Evolutionary conservation across 2,888 invertebrate species (phyloP).

Genomic region (Rhingia rostrata): DNA sequence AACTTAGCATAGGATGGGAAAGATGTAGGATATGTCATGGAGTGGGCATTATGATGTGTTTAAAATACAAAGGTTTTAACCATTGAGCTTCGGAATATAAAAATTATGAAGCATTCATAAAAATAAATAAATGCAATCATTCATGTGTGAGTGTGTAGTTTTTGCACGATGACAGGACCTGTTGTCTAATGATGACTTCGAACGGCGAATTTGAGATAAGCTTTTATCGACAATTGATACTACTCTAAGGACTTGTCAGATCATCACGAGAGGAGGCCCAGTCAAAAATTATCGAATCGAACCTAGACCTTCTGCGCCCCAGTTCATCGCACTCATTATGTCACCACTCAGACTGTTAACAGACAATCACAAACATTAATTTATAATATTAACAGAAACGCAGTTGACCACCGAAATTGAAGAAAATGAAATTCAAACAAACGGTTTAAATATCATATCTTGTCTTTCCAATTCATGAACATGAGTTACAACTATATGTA

Average conservation of each 20-base stretch:
- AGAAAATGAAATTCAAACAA: conserved; percentile 21
- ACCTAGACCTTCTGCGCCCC: no score
- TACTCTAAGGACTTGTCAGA: no score
- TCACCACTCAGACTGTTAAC: no score
- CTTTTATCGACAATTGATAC: no score
- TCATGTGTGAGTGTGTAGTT: no score
- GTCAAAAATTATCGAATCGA: no score
- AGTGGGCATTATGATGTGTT: not conserved
- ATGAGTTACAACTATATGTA: conserved; percentile 18
- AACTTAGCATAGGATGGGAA: conserved; percentile 16
- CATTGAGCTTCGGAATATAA: conserved; percentile 9
- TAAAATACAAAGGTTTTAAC: conserved; percentile 17
- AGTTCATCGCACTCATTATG: no score
- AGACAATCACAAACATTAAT: not conserved
- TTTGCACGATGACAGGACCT: no score
- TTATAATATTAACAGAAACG: conserved; percentile 29
- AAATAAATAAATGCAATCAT: no score
- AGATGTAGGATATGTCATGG: conserved; percentile 14
- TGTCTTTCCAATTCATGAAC: conserved; percentile 43
- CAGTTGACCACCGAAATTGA: conserved; percentile 15
- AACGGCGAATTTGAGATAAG: no score
- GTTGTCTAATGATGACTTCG: no score
- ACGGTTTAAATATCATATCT: conserved; percentile 2
- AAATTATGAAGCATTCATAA: not conserved
- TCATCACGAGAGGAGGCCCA: no score